Base-by-base conservation (phyloP, 2,888 invertebrate genomes). In the Drosophila ustulata region DNA sequence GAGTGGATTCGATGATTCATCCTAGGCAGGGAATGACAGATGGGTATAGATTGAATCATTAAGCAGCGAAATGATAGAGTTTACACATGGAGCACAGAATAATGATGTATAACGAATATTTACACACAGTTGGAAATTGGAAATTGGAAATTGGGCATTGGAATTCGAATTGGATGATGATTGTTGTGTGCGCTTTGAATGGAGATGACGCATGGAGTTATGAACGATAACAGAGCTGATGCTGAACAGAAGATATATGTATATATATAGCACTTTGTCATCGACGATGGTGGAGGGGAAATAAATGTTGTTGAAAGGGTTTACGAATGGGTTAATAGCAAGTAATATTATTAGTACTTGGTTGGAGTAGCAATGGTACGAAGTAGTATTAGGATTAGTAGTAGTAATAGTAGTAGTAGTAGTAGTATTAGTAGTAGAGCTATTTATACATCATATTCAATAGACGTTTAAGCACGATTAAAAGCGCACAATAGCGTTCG, bases 391-490 rank as follows among this genome's bases (percentile, higher is more conserved):
- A 37, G 41, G 57, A 51, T 32, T 63, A 18, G 28, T 37, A 39
- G 46, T 47, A 63, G 41, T 64, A 49, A 13, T 51, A 52, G 45
- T 66, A 46, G 47, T 58, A 74, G 67, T 53, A 64, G 71, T n/a
- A 37, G 37, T 18, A 18, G n/a, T 69, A 64, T 49, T 46, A 30
- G 50, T 69, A 59, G 49, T 37, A n/a, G 65, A 41, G 68, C 30
- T 78, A 74, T 70, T 52, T 41, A 62, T 45, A 49, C 28, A 56
- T 59, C 49, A 71, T 66, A 70, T 65, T 79, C 18, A 80, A 68
- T 71, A 78, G 80, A 78, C 80, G 87, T 77, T 80, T 58, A 86
- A 82, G 80, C 89, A 85, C 86, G 71, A 82, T 75, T 66, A 83
- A 65, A 83, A 83, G 88, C 88, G 86, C 88, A 74, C 66, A 76